These are phyloP conservation scores for Lepus europaeus DNA, from an alignment of 2,113 vertebrate species.

Conservation along the genomic window DNA sequence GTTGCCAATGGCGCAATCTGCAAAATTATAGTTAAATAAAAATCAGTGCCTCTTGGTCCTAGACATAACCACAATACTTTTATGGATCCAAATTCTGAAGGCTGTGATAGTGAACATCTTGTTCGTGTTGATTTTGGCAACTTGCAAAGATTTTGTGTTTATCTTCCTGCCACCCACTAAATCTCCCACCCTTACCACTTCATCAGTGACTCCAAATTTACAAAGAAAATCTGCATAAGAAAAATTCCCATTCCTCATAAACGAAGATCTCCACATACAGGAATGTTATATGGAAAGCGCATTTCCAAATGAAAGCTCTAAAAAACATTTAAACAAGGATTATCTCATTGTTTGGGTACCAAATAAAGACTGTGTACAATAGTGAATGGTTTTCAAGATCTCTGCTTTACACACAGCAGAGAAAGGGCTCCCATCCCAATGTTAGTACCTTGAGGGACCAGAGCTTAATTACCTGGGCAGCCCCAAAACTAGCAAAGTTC, in stretches of 20 bases:
- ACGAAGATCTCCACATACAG: slow-evolving; percentile 44
- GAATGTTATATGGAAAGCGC: slow-evolving; percentile 65
- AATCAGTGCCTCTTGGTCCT: slow-evolving; percentile 59
- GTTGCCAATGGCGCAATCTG: slow-evolving; percentile 57
- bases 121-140: slow-evolving; percentile 97
- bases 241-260: slow-evolving; percentile 71
- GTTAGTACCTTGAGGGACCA: slow-evolving; percentile 28
- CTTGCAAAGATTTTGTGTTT: slow-evolving; percentile 91
- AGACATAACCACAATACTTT: slow-evolving; percentile 87
- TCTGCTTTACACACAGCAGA: not conserved
- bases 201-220: slow-evolving; percentile 89
- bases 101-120: slow-evolving; percentile 96
- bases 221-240: slow-evolving; percentile 85
- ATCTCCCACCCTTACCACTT: slow-evolving; percentile 88
- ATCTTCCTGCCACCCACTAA: slow-evolving; percentile 92
- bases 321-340: slow-evolving; percentile 65
- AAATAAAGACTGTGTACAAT: slow-evolving; percentile 46
- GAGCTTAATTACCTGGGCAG: slow-evolving; percentile 8
- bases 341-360: slow-evolving; percentile 68
- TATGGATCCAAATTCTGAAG: slow-evolving; percentile 95
- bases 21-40: slow-evolving; percentile 68
- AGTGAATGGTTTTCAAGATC: slow-evolving; percentile 25
- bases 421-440: not conserved
- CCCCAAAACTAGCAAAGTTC: slow-evolving; percentile 11
- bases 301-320: slow-evolving; percentile 62